Evolutionary conservation across 2,888 invertebrate species (phyloP).

Genomic region (Nasonia oneida): DNA sequence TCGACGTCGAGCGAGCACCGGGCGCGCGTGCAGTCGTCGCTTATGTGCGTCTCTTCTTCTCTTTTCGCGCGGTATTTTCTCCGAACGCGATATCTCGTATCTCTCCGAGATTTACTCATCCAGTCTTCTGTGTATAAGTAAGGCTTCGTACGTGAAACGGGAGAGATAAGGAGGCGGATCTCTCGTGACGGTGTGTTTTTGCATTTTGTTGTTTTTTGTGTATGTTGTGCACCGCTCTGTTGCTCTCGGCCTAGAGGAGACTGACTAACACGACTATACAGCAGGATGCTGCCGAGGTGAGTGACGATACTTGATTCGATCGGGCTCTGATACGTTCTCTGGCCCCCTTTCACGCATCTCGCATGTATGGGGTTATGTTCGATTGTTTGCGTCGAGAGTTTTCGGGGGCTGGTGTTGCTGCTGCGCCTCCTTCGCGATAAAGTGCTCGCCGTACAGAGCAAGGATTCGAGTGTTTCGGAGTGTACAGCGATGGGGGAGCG

Average conservation of each 20-base stretch:
- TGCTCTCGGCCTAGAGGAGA: too few species aligned
- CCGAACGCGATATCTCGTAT: conserved; percentile 4
- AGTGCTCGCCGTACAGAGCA: neutral
- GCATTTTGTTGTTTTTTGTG: too few species aligned
- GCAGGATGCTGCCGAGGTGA: too few species aligned
- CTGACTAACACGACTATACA: too few species aligned
- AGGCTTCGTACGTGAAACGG: too few species aligned
- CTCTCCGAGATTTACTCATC: neutral
- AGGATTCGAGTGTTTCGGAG: neutral
- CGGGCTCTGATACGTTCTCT: too few species aligned
- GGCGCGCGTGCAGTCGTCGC: conserved; percentile 64
- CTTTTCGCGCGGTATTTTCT: too few species aligned
- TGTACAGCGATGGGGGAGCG: neutral
- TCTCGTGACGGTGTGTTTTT: too few species aligned
- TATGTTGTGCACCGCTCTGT: too few species aligned
- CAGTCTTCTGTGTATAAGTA: neutral
- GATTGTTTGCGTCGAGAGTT: neutral
- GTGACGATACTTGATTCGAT: too few species aligned
- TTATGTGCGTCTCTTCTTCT: conserved; percentile 25
- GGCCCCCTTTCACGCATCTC: too few species aligned
- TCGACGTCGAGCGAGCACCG: conserved; percentile 72
- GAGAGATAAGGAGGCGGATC: too few species aligned
- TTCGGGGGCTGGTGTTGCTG: neutral
- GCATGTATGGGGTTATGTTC: neutral
- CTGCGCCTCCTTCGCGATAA: neutral